Percentiles rank a stretch among this genome's conserved stretches.
Conservation (phyloP, 2,888 invertebrate species). For the Agrochola litura region DNA sequence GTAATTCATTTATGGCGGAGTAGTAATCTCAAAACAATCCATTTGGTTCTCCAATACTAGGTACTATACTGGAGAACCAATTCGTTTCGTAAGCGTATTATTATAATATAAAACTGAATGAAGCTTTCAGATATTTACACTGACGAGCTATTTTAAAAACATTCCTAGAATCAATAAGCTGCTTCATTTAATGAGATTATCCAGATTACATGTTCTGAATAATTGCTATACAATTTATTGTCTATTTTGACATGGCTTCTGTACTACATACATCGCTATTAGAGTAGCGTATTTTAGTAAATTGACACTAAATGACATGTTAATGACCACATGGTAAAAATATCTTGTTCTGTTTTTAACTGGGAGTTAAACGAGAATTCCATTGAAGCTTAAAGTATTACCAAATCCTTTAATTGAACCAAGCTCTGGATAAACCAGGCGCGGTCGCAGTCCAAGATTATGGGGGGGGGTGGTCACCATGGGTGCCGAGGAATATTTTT, state of each 20-base stretch:
- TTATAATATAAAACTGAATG: not conserved
- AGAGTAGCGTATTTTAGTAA: not conserved
- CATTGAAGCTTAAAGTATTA: not conserved
- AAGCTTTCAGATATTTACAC: not conserved
- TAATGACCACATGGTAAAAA: not conserved
- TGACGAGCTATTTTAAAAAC: not conserved
- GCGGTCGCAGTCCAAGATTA: no score
- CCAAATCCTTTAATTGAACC: not conserved
- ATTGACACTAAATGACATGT: not conserved
- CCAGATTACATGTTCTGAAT: not conserved
- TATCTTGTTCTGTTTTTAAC: not conserved
- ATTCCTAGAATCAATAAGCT: conserved; percentile 2
- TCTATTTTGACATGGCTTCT: no score
- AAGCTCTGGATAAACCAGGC: not conserved
- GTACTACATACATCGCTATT: not conserved
- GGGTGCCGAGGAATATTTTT: no score
- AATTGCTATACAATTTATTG: not conserved
- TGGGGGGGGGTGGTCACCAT: no score
- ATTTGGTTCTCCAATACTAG: no score
- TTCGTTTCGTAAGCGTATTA: no score
- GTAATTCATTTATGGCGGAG: conserved; percentile 1
- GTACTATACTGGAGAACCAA: not conserved
- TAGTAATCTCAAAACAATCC: no score
- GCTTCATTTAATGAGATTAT: conserved; percentile 1
- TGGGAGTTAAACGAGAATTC: not conserved